phyloP scores from a whole-genome alignment of 2,113 vertebrate species.

The Kobus ellipsiprymnus region DNA sequence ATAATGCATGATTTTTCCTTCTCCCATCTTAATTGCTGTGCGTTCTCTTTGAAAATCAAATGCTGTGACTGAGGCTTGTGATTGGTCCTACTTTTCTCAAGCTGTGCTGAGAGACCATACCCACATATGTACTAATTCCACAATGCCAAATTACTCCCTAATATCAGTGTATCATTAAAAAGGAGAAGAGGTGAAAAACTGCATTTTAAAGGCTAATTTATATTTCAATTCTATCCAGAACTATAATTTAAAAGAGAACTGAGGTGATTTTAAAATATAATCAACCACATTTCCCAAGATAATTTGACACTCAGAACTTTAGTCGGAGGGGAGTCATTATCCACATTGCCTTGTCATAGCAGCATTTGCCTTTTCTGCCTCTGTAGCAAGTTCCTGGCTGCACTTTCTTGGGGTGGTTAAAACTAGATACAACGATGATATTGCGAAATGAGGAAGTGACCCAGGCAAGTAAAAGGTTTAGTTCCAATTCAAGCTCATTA shows the following conservation, averaged over 20 bases:
- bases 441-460: not conserved
- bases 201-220: constrained; percentile 47
- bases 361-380: not conserved
- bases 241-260: constrained; percentile 52
- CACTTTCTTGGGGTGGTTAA: not conserved
- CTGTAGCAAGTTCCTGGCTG: not conserved
- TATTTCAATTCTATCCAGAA: constrained; percentile 22
- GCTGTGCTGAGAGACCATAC: not conserved
- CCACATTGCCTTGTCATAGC: not conserved
- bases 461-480: not conserved
- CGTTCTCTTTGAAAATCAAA: constrained; percentile 35
- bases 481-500: not conserved
- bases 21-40: constrained; percentile 40
- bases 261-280: constrained; percentile 54
- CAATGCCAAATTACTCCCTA: constrained; percentile 32
- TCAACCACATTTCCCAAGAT: constrained; percentile 11
- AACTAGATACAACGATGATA: not conserved
- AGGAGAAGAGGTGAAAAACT: not conserved
- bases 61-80: not conserved
- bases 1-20: constrained; percentile 11
- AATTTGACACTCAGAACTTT: constrained; percentile 30
- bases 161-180: constrained; percentile 38
- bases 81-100: constrained; percentile 30
- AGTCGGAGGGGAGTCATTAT: not conserved
- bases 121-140: not conserved